These are phyloP conservation scores for Drepana arcuata DNA, from an alignment of 1,140 invertebrate genomes.

Conservation along the genomic window DNA sequence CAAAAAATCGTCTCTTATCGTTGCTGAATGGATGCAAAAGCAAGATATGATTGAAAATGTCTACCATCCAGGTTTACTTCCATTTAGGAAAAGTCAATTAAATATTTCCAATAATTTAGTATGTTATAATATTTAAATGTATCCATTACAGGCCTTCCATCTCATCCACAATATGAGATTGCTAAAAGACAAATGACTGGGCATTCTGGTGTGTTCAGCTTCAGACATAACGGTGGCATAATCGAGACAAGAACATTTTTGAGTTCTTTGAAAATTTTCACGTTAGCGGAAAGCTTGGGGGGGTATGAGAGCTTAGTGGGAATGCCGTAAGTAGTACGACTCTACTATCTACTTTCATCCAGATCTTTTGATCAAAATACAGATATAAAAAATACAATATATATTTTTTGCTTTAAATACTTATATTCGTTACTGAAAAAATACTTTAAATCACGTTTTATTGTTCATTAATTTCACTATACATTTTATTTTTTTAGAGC, in stretches of 20 bases:
- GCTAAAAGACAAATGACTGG: constrained; percentile 88
- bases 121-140: no score
- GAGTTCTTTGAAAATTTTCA: constrained; percentile 84
- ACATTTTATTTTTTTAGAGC: constrained; percentile 73
- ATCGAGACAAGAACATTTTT: constrained; percentile 85
- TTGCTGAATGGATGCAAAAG: constrained; percentile 83
- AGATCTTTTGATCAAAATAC: no score
- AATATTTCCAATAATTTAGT: no score
- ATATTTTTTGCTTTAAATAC: no score
- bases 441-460: no score
- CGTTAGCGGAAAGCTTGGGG: constrained; percentile 95
- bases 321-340: constrained; percentile 87
- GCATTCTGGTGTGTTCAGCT: constrained; percentile 93
- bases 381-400: no score
- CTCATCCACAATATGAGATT: constrained; percentile 92
- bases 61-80: constrained; percentile 76
- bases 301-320: constrained; percentile 95
- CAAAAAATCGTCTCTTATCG: constrained; percentile 80
- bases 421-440: no score
- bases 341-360: no score
- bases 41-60: constrained; percentile 80
- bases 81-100: no score
- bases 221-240: constrained; percentile 87
- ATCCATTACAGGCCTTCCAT: constrained; percentile 86
- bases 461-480: no score